A percentile compares a stretch with the other conserved stretches of the same genome.
Evolutionary conservation across 2,797 vertebrate species (phyloP).

Genomic region (Trachurus trachurus): DNA sequence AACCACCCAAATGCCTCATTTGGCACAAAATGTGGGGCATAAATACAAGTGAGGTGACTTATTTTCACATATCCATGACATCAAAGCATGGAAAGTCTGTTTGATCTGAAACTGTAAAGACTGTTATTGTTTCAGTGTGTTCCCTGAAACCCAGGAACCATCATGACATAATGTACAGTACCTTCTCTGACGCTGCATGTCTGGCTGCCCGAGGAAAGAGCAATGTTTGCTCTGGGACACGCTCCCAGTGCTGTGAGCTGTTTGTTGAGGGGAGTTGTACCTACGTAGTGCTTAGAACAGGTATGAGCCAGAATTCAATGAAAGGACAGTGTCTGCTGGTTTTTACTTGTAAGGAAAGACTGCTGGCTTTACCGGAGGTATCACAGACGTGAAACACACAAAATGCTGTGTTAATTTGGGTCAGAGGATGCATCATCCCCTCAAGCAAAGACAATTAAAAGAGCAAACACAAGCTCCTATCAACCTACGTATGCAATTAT

Average conservation of each 20-base stretch:
- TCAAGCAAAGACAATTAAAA: conserved; percentile 45
- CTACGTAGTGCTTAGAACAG: conserved; percentile 37
- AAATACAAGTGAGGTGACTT: conserved; percentile 29
- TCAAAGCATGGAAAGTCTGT: conserved; percentile 3
- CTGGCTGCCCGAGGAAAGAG: conserved; percentile 53
- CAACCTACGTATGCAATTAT: conserved; percentile 54
- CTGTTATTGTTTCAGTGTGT: conserved; percentile 32
- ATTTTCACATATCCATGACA: conserved; percentile 21
- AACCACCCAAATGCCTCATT: conserved; percentile 56
- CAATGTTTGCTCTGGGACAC: conserved; percentile 60
- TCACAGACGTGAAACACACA: conserved; percentile 32
- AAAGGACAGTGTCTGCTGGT: conserved; percentile 47
- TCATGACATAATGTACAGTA: conserved; percentile 55
- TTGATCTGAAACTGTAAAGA: conserved; percentile 44
- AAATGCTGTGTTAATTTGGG: conserved; percentile 63
- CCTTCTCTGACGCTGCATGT: conserved; percentile 38
- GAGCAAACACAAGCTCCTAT: conserved; percentile 53
- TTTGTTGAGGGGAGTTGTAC: conserved; percentile 57
- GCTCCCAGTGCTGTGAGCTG: conserved; percentile 43
- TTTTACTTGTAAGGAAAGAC: conserved; percentile 19
- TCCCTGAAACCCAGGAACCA: conserved; percentile 22
- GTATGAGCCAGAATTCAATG: conserved; percentile 51
- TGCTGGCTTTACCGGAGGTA: conserved; percentile 16
- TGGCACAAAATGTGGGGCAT: conserved; percentile 18
- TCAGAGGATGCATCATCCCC: conserved; percentile 37